Conservation (phyloP, 2,888 invertebrate species). For the Orthosia incerta region DNA sequence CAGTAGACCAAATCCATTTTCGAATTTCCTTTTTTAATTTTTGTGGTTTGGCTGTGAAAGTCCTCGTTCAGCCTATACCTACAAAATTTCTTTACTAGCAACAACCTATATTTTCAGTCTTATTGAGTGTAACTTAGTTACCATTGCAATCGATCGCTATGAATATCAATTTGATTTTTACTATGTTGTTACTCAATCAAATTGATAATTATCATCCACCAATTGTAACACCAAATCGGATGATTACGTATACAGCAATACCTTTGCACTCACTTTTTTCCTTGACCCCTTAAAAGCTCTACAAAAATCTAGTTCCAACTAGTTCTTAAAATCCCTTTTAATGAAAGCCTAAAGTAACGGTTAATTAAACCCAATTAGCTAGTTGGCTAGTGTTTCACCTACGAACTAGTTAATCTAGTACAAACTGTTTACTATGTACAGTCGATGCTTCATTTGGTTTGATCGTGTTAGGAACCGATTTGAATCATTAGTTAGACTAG, state of each 20-base stretch:
- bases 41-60: background rate
- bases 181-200: too few species aligned
- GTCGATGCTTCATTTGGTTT: constrained; percentile 18
- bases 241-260: background rate
- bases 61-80: background rate
- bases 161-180: too few species aligned
- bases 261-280: too few species aligned
- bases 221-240: background rate
- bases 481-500: background rate
- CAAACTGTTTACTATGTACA: constrained; percentile 38
- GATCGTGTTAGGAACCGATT: constrained; percentile 4
- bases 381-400: constrained; percentile 4
- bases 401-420: constrained; percentile 16
- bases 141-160: too few species aligned
- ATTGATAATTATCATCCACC: too few species aligned
- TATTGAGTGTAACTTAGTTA: too few species aligned
- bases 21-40: constrained; percentile 15
- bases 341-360: background rate
- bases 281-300: too few species aligned
- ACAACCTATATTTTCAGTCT: too few species aligned
- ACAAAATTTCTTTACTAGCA: too few species aligned
- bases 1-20: constrained; percentile 63
- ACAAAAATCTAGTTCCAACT: background rate
- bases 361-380: constrained; percentile 39
- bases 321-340: constrained; percentile 2